phyloP scores from a whole-genome alignment of 2,888 invertebrate genomes.

The Neoscelio sp. region DNA sequence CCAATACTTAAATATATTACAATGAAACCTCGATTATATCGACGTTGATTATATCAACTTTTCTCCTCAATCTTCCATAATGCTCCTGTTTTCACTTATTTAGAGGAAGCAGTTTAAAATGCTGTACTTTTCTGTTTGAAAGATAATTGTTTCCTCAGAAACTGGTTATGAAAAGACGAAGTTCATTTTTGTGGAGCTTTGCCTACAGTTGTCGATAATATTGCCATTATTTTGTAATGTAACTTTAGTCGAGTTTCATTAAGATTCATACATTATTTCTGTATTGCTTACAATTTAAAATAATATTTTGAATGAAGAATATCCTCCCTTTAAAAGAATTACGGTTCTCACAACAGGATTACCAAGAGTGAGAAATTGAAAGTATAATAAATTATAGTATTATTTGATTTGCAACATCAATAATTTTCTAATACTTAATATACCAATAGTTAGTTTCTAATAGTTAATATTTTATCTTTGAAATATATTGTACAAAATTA shows the following conservation, averaged over 20 bases:
- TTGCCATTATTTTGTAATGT: constrained; percentile 24
- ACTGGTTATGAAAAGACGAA: constrained; percentile 22
- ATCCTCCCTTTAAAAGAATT: no score
- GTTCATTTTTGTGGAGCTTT: constrained; percentile 21
- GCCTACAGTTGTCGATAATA: constrained; percentile 35
- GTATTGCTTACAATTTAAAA: no score
- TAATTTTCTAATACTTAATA: no score
- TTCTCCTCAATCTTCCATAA: constrained; percentile 23
- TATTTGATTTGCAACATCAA: no score
- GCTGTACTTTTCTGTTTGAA: constrained; percentile 7
- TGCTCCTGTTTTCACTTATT: constrained; percentile 15
- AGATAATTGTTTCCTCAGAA: constrained; percentile 43
- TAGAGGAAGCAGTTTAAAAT: not conserved
- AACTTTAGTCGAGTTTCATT: constrained; percentile 11
- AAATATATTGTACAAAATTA: no score
- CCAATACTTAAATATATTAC: constrained; percentile 5
- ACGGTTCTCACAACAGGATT: no score
- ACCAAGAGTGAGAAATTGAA: no score
- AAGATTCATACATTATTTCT: no score
- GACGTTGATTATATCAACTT: constrained; percentile 30
- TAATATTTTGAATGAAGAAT: no score
- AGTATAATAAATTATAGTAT: no score
- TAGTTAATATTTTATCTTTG: no score
- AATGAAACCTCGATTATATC: constrained; percentile 9
- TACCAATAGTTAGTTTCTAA: no score